Evolutionary conservation across 2,888 invertebrate species (phyloP).

Genomic region (Tetropium fuscum): DNA sequence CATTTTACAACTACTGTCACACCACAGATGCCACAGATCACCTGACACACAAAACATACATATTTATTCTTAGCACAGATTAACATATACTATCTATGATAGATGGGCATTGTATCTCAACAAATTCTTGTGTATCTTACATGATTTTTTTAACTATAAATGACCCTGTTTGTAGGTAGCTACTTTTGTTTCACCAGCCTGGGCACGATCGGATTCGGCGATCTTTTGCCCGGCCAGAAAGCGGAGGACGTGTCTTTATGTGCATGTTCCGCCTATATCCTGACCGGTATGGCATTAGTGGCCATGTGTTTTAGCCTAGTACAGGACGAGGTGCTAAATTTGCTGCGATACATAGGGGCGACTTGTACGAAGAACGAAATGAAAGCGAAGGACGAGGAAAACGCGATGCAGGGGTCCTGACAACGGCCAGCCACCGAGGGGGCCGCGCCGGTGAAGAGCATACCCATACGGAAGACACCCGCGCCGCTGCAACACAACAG

Average conservation of each 20-base stretch:
- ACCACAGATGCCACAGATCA: too few relatives aligned
- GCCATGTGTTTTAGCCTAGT: slow-evolving; percentile 91
- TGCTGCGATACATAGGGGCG: slow-evolving; percentile 59
- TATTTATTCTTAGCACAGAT: too few relatives aligned
- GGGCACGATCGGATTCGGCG: slow-evolving; percentile 88
- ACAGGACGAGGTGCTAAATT: slow-evolving; percentile 73
- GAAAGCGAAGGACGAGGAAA: slow-evolving; percentile 66
- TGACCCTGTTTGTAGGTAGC: slow-evolving; percentile 65
- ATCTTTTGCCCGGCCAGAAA: slow-evolving; percentile 77
- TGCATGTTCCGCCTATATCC: slow-evolving; percentile 83
- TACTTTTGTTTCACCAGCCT: slow-evolving; percentile 82
- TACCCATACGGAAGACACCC: slow-evolving; percentile 59
- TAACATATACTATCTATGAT: too few relatives aligned
- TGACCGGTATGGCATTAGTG: slow-evolving; percentile 86
- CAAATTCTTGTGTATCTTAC: too few relatives aligned
- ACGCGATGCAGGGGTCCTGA: slow-evolving; percentile 67
- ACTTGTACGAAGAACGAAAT: slow-evolving; percentile 49
- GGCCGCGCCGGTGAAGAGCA: slow-evolving; percentile 65
- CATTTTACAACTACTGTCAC: too few relatives aligned
- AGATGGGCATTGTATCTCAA: too few relatives aligned
- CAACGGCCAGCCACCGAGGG: slow-evolving; percentile 68
- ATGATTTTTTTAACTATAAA: too few relatives aligned
- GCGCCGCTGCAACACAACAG: slow-evolving; percentile 67
- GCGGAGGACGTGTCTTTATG: slow-evolving; percentile 77
- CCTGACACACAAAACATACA: too few relatives aligned